A percentile compares a stretch with the other conserved stretches of the same genome.
These are phyloP conservation scores for Lacanobia wlatinum DNA, from an alignment of 2,888 invertebrate genomes.

Conservation along the genomic window DNA sequence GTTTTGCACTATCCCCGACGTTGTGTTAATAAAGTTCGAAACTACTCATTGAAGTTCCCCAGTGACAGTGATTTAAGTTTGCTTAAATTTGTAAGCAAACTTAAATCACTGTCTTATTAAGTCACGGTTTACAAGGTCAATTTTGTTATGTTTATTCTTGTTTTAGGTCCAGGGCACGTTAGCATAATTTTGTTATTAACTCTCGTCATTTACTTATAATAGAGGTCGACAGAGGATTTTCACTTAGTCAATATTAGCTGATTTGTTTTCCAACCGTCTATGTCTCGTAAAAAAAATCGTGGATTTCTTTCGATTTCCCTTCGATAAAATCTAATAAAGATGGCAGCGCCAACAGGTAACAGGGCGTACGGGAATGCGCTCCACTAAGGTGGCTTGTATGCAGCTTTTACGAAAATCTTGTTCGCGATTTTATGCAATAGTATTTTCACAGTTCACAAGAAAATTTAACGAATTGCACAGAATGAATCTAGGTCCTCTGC, in stretches of 20 bases:
- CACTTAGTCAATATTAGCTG: not conserved
- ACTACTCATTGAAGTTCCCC: not conserved
- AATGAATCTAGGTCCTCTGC: no score
- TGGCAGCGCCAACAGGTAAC: not conserved
- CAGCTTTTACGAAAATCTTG: not conserved
- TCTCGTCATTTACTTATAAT: not conserved
- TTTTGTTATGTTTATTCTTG: no score
- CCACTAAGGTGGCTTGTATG: not conserved
- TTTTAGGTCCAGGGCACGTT: not conserved
- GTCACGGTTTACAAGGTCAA: not conserved
- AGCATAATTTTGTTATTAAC: not conserved
- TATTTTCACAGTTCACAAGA: not conserved
- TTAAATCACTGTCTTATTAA: no score
- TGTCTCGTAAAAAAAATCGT: not conserved
- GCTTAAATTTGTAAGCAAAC: no score
- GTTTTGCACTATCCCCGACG: no score
- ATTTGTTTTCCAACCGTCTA: no score
- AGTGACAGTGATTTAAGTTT: not conserved
- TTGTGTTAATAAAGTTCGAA: not conserved
- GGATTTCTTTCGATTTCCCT: not conserved
- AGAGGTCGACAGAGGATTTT: not conserved
- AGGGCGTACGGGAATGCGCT: not conserved
- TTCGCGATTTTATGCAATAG: not conserved
- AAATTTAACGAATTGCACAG: not conserved
- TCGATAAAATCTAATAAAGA: not conserved